A percentile compares a stretch with the other conserved stretches of the same genome.
These are phyloP conservation scores for Macroteleia sp. DNA, from an alignment of 2,888 invertebrate genomes.

Conservation along the genomic window DNA sequence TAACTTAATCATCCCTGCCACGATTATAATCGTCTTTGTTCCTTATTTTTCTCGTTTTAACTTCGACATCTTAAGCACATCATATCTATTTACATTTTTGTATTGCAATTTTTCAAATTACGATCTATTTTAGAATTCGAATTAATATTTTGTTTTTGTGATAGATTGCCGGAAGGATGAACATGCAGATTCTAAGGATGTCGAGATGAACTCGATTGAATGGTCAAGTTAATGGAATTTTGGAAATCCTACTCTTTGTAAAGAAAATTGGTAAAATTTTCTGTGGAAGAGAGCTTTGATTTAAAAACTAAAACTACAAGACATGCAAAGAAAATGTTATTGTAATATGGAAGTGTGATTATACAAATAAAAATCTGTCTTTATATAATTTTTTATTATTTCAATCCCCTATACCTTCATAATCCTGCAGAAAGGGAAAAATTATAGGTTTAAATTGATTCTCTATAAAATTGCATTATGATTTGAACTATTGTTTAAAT, in stretches of 20 bases:
- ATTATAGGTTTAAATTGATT: too few species aligned
- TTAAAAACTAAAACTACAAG: too few species aligned
- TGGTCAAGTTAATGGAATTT: constrained; percentile 12
- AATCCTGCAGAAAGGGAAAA: too few species aligned
- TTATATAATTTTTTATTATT: too few species aligned
- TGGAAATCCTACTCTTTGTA: constrained; percentile 18
- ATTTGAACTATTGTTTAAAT: too few species aligned
- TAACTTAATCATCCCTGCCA: constrained; percentile 41
- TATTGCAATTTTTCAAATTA: neutral
- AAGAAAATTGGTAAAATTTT: too few species aligned
- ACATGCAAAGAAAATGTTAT: too few species aligned
- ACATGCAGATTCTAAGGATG: constrained; percentile 66
- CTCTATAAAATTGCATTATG: too few species aligned
- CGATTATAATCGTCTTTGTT: constrained; percentile 33
- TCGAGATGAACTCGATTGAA: constrained; percentile 76
- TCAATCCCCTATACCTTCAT: too few species aligned
- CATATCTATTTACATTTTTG: constrained; percentile 22
- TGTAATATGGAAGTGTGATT: too few species aligned
- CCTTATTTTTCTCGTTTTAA: constrained; percentile 26
- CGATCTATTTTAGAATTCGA: constrained; percentile 30
- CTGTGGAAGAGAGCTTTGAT: too few species aligned
- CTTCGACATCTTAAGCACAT: constrained; percentile 50
- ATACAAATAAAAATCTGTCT: too few species aligned
- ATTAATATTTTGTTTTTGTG: constrained; percentile 75
- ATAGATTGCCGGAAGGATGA: constrained; percentile 78